These are phyloP conservation scores for Euschistus heros DNA, from an alignment of 1,140 invertebrate genomes.

Conservation along the genomic window DNA sequence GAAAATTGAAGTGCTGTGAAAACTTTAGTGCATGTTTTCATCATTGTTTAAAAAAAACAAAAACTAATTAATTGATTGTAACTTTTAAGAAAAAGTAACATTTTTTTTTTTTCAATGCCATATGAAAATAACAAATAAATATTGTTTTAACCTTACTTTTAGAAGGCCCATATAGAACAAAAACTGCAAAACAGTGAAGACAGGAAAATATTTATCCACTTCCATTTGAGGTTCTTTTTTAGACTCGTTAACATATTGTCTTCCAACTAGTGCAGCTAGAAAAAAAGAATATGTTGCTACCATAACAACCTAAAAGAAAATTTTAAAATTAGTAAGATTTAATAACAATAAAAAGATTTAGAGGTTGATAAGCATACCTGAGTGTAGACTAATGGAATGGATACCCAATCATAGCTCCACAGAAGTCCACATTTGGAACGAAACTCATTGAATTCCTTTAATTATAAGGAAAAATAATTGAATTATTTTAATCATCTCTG, in stretches of 20 bases:
- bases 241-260: slow-evolving; percentile 50
- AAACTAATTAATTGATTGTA: too few relatives aligned
- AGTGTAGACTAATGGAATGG: slow-evolving; percentile 73
- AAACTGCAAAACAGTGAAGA: slow-evolving; percentile 62
- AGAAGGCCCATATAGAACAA: slow-evolving; percentile 70
- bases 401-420: slow-evolving; percentile 78
- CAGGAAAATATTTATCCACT: slow-evolving; percentile 57
- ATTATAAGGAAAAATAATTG: slow-evolving; percentile 13
- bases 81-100: too few relatives aligned
- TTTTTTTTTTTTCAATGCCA: too few relatives aligned
- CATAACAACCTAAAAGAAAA: slow-evolving; percentile 53
- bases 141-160: slow-evolving; percentile 41
- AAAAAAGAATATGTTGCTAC: slow-evolving; percentile 66
- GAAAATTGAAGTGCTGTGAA: too few relatives aligned
- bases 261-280: slow-evolving; percentile 53
- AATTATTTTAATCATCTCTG: too few relatives aligned
- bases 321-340: neutral
- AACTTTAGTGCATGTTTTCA: too few relatives aligned
- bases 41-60: too few relatives aligned
- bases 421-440: slow-evolving; percentile 55
- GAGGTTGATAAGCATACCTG: slow-evolving; percentile 42
- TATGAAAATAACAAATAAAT: too few relatives aligned
- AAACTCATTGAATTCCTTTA: slow-evolving; percentile 55
- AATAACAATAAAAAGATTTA: neutral
- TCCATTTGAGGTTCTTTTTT: slow-evolving; percentile 41